These are phyloP conservation scores for Plagodis dolabraria DNA, from an alignment of 2,888 invertebrate species.

Conservation along the genomic window DNA sequence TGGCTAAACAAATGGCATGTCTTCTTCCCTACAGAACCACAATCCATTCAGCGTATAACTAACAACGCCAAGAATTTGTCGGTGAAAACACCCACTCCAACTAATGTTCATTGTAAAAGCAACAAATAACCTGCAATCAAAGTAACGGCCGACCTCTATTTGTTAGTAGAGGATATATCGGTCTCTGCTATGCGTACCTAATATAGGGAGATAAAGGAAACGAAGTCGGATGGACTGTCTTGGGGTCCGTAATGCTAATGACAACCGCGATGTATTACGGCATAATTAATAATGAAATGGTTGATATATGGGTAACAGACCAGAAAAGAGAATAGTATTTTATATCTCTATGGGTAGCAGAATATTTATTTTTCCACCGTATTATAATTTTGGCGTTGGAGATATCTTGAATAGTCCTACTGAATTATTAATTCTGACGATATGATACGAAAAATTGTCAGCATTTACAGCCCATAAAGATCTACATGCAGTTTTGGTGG, in stretches of 20 bases:
- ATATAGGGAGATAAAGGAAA: constrained; percentile 53
- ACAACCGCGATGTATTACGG: constrained; percentile 10
- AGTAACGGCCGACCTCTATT: constrained; percentile 80
- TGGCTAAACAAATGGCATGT: no score
- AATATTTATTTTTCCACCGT: no score
- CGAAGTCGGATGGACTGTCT: constrained; percentile 39
- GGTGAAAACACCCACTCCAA: constrained; percentile 55
- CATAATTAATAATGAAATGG: constrained; percentile 9
- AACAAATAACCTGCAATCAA: constrained; percentile 82
- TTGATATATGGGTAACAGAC: no score
- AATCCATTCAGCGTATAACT: constrained; percentile 22
- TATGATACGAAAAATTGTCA: no score
- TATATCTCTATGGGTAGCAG: no score
- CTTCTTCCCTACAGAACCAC: neutral
- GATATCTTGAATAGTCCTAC: no score
- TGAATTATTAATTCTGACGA: no score
- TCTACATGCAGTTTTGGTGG: no score
- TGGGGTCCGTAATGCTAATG: constrained; percentile 14
- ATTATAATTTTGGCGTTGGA: no score
- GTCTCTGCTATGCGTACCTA: constrained; percentile 63
- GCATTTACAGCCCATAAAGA: no score
- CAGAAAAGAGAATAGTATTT: no score
- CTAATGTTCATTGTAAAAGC: constrained; percentile 81
- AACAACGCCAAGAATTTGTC: constrained; percentile 47
- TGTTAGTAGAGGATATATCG: constrained; percentile 79